phyloP scores from a whole-genome alignment of 2,888 invertebrate genomes.

The Heteromurus nitidus region DNA sequence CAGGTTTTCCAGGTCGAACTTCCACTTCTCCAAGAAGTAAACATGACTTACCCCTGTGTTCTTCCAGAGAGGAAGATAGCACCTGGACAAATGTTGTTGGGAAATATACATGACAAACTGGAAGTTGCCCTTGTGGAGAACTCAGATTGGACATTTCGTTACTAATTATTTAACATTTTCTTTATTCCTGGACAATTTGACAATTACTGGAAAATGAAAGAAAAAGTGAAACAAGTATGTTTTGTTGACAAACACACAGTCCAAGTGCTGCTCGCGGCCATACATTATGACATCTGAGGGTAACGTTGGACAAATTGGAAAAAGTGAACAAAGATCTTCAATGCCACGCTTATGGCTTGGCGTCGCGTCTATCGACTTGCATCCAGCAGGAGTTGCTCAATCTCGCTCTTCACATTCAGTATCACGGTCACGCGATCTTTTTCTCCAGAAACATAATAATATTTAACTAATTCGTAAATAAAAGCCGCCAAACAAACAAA shows the following conservation, averaged over 20 bases:
- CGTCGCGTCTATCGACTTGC: too few species aligned
- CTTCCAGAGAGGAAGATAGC: neutral
- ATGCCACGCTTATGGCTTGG: too few species aligned
- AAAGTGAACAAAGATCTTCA: too few species aligned
- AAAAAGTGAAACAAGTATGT: too few species aligned
- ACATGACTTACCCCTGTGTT: neutral
- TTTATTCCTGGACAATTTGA: neutral
- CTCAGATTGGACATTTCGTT: neutral
- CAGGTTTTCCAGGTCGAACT: neutral
- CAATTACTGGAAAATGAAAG: neutral
- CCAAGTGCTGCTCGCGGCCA: neutral
- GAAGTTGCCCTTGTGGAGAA: neutral
- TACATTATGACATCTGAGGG: neutral
- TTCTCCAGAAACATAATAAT: too few species aligned
- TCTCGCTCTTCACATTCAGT: too few species aligned
- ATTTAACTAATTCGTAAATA: too few species aligned
- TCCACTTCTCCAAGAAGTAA: neutral
- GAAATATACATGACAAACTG: conserved; percentile 23
- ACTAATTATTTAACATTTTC: neutral
- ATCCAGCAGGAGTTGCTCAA: too few species aligned
- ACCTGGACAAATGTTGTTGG: neutral
- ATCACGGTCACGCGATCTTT: too few species aligned
- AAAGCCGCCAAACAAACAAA: too few species aligned
- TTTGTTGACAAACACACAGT: neutral
- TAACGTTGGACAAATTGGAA: neutral